Percentiles rank a stretch among this genome's conserved stretches.
Evolutionary conservation across 2,113 vertebrate genomes (phyloP).

Genomic region (Phocoena phocoena): DNA sequence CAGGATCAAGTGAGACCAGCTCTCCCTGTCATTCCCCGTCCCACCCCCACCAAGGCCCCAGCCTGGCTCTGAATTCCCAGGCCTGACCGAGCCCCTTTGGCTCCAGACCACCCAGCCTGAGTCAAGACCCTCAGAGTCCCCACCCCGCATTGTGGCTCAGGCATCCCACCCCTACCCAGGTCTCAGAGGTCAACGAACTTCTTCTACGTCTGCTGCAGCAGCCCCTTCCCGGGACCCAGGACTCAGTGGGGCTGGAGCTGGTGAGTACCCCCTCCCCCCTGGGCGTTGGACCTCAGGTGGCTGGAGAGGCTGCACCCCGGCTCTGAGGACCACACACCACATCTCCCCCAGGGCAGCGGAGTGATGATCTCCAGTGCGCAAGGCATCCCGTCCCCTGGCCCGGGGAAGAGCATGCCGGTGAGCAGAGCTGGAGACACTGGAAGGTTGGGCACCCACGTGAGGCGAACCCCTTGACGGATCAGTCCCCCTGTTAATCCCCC

Average conservation of each 20-base stretch:
- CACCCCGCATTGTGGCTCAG: not conserved
- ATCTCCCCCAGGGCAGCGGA: conserved; percentile 26
- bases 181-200: conserved; percentile 84
- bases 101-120: not conserved
- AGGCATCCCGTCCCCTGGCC: not conserved
- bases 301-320: not conserved
- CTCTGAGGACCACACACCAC: not conserved
- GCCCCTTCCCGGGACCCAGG: conserved; percentile 78
- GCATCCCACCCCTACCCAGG: conserved; percentile 74
- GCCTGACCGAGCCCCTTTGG: not conserved
- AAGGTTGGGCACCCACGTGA: not conserved
- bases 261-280: conserved; percentile 79
- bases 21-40: not conserved
- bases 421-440: not conserved
- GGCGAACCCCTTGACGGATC: not conserved
- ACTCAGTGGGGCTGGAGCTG: conserved; percentile 86
- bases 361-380: not conserved
- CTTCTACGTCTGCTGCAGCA: conserved; percentile 85
- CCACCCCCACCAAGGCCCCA: not conserved
- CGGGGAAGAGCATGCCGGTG: conserved; percentile 53
- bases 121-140: not conserved
- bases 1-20: conserved; percentile 89
- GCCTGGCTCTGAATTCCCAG: not conserved
- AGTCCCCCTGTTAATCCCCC: not conserved
- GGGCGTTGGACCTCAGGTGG: rapidly evolving